phyloP scores from a whole-genome alignment of 1,140 invertebrate species.

The Atta colombica region DNA sequence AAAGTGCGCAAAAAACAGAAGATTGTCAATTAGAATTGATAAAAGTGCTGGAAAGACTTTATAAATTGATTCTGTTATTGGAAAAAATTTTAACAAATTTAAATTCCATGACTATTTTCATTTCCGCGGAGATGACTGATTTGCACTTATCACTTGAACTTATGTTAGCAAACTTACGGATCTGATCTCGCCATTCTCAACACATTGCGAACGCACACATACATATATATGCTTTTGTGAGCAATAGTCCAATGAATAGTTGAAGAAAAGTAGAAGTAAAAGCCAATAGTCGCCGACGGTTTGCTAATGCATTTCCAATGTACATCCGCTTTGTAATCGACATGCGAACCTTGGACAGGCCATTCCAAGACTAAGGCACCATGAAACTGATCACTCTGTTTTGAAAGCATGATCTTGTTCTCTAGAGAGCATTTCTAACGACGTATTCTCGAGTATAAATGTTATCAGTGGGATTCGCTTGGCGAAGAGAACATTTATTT shows the following conservation, averaged over 20 bases:
- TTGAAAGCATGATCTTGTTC: conserved; percentile 31
- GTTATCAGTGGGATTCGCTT: neutral
- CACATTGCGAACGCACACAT: neutral
- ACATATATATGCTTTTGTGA: neutral
- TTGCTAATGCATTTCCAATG: conserved; percentile 79
- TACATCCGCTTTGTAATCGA: conserved; percentile 76
- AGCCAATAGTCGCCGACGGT: conserved; percentile 23
- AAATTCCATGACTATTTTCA: neutral
- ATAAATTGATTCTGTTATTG: neutral
- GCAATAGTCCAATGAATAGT: conserved; percentile 16
- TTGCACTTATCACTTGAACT: neutral
- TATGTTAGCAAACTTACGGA: neutral
- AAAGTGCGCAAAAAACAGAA: too few species aligned
- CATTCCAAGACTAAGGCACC: conserved; percentile 43
- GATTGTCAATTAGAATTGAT: neutral
- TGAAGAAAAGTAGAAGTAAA: conserved; percentile 16
- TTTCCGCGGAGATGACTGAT: neutral
- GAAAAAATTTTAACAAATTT: neutral
- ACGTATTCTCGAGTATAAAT: conserved; percentile 23
- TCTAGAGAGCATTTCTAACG: conserved; percentile 34
- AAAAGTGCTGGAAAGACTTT: neutral
- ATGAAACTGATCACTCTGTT: conserved; percentile 36
- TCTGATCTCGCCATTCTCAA: neutral
- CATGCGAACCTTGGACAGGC: conserved; percentile 36
- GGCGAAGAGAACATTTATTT: neutral